These are phyloP conservation scores for Agrypnia vestita DNA, from an alignment of 1,140 invertebrate species.

Conservation along the genomic window DNA sequence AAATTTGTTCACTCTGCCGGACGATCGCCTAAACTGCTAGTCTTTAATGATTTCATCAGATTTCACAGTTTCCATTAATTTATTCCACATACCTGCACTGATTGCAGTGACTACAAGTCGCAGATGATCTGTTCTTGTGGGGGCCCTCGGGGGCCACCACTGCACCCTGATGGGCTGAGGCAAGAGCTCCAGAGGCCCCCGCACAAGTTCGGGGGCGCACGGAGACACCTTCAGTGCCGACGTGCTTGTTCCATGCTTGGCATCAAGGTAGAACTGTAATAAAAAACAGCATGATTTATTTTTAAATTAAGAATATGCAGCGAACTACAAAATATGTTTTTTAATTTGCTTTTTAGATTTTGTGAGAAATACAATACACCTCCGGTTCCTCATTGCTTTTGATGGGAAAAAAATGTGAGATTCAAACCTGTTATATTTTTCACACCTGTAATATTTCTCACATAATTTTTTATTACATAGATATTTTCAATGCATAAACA, in stretches of 20 bases:
- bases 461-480: too few relatives aligned
- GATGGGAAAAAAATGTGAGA: neutral
- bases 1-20: too few relatives aligned
- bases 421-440: neutral
- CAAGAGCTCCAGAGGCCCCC: slow-evolving; percentile 46
- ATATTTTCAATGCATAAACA: too few relatives aligned
- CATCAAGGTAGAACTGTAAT: slow-evolving; percentile 34
- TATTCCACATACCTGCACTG: slow-evolving; percentile 45
- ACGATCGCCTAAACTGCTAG: too few relatives aligned
- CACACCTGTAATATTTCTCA: too few relatives aligned
- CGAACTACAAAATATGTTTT: too few relatives aligned
- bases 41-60: too few relatives aligned
- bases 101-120: slow-evolving; percentile 56
- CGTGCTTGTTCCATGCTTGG: slow-evolving; percentile 2
- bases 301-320: neutral
- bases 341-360: neutral
- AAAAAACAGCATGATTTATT: neutral
- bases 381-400: neutral
- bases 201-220: slow-evolving; percentile 40
- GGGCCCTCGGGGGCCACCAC: slow-evolving; percentile 54
- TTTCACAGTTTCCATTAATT: too few relatives aligned
- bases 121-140: slow-evolving; percentile 49
- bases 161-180: slow-evolving; percentile 54
- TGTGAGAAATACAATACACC: neutral
- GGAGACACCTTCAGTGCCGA: slow-evolving; percentile 47